Conservation (phyloP, 2,113 vertebrate species). For the Cebidichthys violaceus region DNA sequence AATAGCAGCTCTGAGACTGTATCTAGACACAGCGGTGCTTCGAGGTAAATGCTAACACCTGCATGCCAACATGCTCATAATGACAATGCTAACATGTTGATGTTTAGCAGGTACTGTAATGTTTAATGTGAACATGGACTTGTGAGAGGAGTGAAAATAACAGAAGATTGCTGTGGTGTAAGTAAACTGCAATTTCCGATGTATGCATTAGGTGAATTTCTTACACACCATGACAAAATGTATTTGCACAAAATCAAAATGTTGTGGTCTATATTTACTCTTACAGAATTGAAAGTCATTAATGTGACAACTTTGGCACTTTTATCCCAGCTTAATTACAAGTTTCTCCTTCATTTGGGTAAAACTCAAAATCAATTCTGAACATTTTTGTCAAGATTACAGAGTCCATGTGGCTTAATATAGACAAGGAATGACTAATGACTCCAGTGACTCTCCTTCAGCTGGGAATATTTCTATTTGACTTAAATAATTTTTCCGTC, state of each 20-base stretch:
- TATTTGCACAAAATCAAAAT: not conserved
- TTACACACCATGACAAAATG: not conserved
- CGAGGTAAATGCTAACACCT: too few species aligned
- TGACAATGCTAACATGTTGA: not conserved
- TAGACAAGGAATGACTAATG: not conserved
- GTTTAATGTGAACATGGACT: not conserved
- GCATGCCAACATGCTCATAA: too few species aligned
- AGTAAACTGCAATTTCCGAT: not conserved
- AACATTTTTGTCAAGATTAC: not conserved
- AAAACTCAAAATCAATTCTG: not conserved
- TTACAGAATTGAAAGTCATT: not conserved
- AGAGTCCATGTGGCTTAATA: not conserved
- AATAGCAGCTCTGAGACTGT: too few species aligned
- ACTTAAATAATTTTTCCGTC: constrained; percentile 30
- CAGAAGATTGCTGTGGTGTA: not conserved
- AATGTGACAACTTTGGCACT: too few species aligned
- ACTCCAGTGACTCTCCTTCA: not conserved
- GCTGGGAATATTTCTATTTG: constrained; percentile 47
- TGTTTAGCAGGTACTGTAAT: too few species aligned
- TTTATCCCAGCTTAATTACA: not conserved
- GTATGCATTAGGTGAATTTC: not conserved
- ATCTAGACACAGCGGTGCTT: too few species aligned
- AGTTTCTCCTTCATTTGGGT: not conserved
- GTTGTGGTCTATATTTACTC: not conserved
- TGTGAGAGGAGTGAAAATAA: not conserved